Conservation (phyloP, 2,888 invertebrate species). For the Baronia brevicornis region DNA sequence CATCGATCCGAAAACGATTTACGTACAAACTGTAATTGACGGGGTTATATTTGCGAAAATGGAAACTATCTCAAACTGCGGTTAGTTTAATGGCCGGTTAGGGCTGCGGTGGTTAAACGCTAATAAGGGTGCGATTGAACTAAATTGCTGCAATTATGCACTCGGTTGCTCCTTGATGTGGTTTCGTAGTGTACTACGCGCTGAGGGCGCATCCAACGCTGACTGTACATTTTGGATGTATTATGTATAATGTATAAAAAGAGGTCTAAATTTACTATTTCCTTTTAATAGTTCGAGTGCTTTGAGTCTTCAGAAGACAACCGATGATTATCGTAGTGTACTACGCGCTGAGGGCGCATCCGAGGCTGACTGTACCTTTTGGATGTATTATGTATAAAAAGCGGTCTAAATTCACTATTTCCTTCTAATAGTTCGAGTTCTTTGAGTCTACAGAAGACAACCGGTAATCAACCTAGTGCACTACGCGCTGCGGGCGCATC, state of each 20-base stretch:
- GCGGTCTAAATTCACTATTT: too few species aligned
- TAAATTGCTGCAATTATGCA: constrained; percentile 22
- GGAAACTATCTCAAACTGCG: constrained; percentile 7
- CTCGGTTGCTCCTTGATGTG: constrained; percentile 14
- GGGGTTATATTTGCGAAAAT: constrained; percentile 1
- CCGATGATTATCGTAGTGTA: too few species aligned
- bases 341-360: neutral
- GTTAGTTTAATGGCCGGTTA: constrained; percentile 18
- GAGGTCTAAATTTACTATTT: too few species aligned
- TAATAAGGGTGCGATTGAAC: constrained; percentile 22
- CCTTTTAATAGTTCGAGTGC: too few species aligned
- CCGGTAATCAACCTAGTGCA: too few species aligned
- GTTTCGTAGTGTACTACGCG: neutral
- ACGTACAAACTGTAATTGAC: neutral
- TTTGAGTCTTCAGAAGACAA: too few species aligned
- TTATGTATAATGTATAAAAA: too few species aligned
- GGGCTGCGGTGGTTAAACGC: constrained; percentile 21
- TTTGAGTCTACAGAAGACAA: too few species aligned
- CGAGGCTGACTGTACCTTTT: constrained; percentile 2
- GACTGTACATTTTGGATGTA: too few species aligned
- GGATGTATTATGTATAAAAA: too few species aligned
- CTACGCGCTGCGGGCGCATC: neutral
- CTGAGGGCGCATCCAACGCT: constrained; percentile 1
- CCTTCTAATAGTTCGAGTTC: too few species aligned
- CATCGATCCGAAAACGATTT: neutral